Evolutionary conservation across 2,888 invertebrate species (phyloP), one percentile per base, ranked within the genome.

Genomic region (Sisyra nigra): DNA sequence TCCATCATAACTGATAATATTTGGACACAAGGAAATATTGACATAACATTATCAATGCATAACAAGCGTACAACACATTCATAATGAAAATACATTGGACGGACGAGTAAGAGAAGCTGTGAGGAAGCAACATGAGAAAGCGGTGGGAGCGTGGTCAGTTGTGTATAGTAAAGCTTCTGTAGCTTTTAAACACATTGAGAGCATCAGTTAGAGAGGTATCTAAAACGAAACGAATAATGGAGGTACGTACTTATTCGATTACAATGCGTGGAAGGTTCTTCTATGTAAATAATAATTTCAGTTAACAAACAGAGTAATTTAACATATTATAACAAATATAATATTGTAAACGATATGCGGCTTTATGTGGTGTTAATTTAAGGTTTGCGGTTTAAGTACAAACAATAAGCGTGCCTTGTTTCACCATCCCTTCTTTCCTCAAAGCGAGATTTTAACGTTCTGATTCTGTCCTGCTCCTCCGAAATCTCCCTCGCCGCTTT

Each of bases 261-360:
- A 24, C 24, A 24, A 24, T 24, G 3, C 24, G 24, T 24, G 24
- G 56, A 54, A 56, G 55, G 57, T 58, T 47, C 61, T 55, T 62
- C 62, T 60, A 54, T 58, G 61, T 60, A 62, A 63, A 63, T 62
- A 63, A 62, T 60, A 63, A 63, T 63, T 62, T 62, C 59, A 55
- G 58, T 61, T 62, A 61, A 60, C 63, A 63, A 63, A 63, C 62
- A 62, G 11, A 17, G 24, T 29, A 24, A 24, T 24, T 24, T 24
- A 24, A 24, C 24, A 24, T 24, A 24, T 5, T 24, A 24, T 24
- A 24, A 24, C 24, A 24, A 24, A 24, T 24, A 24, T 35, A 35
- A 15, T 17, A 13, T 18, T 18, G 19, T 19, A 39, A 19, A 39
- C 39, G 39, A 19, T 34, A 34, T 34, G 11, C 13, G 34, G 34